Evolutionary conservation across 2,888 invertebrate species (phyloP).

Genomic region (Hirtodrosophila trivittata): DNA sequence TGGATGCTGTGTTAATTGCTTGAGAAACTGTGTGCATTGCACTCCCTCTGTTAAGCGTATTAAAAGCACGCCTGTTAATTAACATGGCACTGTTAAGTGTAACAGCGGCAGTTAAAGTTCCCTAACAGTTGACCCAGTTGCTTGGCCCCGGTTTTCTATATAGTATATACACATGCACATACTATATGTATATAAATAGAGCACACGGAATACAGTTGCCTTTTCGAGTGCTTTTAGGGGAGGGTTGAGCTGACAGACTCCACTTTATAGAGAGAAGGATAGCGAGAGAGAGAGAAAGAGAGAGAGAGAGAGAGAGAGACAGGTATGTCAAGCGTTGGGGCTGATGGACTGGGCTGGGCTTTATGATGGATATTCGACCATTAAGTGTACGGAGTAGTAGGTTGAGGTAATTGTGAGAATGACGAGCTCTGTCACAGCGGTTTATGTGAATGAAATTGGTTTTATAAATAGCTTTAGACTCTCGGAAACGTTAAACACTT

Average conservation of each 20-base stretch:
- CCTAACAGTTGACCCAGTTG: slow-evolving; percentile 68
- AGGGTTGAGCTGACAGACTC: slow-evolving; percentile 14
- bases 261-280: slow-evolving; percentile 29
- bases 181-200: slow-evolving; percentile 59
- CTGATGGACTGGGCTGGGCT: slow-evolving; percentile 4
- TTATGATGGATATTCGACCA: slow-evolving; percentile 37
- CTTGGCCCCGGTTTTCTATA: slow-evolving; percentile 16
- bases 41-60: slow-evolving; percentile 25
- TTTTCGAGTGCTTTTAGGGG: neutral
- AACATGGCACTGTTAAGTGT: slow-evolving; percentile 12
- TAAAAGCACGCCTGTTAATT: slow-evolving; percentile 9
- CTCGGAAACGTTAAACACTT: slow-evolving; percentile 19
- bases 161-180: no score
- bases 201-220: slow-evolving; percentile 40
- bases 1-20: slow-evolving; percentile 58
- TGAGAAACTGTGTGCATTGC: slow-evolving; percentile 27
- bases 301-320: neutral
- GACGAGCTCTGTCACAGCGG: slow-evolving; percentile 17
- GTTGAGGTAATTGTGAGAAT: slow-evolving; percentile 8
- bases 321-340: slow-evolving; percentile 9
- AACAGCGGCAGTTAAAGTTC: slow-evolving; percentile 49
- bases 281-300: neutral
- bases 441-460: slow-evolving; percentile 48
- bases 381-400: slow-evolving; percentile 11
- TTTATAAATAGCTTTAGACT: slow-evolving; percentile 47